Evolutionary conservation across 2,113 vertebrate genomes (phyloP).

Genomic region (Cariama cristata): DNA sequence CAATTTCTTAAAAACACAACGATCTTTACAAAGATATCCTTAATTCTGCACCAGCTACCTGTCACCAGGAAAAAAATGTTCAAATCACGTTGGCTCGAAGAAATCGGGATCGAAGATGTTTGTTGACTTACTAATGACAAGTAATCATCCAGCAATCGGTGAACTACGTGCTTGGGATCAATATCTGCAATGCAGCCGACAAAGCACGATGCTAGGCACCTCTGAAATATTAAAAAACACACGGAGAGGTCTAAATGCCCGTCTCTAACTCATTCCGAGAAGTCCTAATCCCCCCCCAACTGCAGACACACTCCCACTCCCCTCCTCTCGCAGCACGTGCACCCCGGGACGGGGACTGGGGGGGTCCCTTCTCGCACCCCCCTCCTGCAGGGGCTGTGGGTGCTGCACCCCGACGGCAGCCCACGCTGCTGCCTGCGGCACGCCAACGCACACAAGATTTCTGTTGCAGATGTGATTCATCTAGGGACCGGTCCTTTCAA

Average conservation of each 20-base stretch:
- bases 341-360: neutral
- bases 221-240: neutral
- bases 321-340: rapidly evolving
- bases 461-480: neutral
- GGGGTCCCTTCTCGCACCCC: neutral
- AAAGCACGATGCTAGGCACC: neutral
- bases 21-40: neutral
- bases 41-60: neutral
- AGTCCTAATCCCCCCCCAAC: rapidly evolving
- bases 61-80: neutral
- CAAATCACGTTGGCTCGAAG: neutral
- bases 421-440: neutral
- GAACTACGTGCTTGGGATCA: neutral
- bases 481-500: neutral
- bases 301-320: rapidly evolving
- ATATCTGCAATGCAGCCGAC: neutral
- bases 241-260: rapidly evolving
- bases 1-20: neutral
- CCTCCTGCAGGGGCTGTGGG: neutral
- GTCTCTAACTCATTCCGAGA: neutral
- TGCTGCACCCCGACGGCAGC: neutral
- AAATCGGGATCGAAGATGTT: neutral
- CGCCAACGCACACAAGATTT: rapidly evolving
- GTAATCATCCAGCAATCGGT: neutral
- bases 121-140: slow-evolving; percentile 27